Percentiles rank a stretch among this genome's conserved stretches.
Conservation (phyloP, 92 coral and sea anemone genomes). For the Desmophyllum pertusum region DNA sequence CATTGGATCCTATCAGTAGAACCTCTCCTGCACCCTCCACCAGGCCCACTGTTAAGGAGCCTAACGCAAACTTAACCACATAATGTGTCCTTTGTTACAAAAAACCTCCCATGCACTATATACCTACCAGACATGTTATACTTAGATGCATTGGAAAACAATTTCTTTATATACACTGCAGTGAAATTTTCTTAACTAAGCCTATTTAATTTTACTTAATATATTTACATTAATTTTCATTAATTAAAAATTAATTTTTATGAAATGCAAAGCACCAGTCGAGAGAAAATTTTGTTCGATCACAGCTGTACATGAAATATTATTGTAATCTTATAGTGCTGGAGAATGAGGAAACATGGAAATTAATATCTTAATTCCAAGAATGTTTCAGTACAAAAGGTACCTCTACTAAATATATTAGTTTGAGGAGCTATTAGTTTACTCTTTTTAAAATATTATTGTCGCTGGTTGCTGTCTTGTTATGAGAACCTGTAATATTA, state of each 20-base stretch:
- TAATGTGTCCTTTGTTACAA: too few relatives aligned
- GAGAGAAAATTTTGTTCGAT: background rate
- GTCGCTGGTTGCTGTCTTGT: background rate
- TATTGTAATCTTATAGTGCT: background rate
- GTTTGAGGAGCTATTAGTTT: too few relatives aligned
- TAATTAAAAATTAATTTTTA: background rate
- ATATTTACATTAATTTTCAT: background rate
- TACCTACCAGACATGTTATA: too few relatives aligned
- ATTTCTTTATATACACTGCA: too few relatives aligned
- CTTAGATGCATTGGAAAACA: too few relatives aligned
- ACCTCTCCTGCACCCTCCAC: too few relatives aligned
- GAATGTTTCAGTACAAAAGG: background rate
- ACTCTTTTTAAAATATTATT: background rate
- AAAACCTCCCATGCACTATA: too few relatives aligned
- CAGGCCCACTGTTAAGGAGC: too few relatives aligned
- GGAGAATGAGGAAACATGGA: background rate
- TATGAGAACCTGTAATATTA: background rate
- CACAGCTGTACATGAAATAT: background rate
- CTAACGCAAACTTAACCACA: too few relatives aligned
- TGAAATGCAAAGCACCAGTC: background rate
- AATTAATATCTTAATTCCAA: background rate
- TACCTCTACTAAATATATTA: background rate
- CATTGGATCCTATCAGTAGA: too few relatives aligned
- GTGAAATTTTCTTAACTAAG: background rate
- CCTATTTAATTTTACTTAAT: background rate